Evolutionary conservation across 2,888 invertebrate species (phyloP).

Genomic region (Adineta ricciae): DNA sequence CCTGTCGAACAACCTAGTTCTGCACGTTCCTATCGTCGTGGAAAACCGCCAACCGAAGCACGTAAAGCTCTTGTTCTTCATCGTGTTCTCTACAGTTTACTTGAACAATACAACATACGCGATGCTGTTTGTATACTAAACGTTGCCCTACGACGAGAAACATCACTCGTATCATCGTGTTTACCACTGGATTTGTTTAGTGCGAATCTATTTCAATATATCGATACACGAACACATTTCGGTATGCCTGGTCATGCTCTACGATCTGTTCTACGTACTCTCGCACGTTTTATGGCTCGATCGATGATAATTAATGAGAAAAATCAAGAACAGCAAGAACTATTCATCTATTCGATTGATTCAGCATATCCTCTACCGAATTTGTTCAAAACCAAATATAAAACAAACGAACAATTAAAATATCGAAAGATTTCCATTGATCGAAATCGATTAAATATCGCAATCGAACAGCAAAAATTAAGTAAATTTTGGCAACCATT

Average conservation of each 20-base stretch:
- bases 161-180: not conserved
- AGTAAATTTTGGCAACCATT: slow-evolving; percentile 23
- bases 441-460: not conserved
- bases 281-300: slow-evolving; percentile 14
- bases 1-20: not conserved
- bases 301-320: not conserved
- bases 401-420: not conserved
- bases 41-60: slow-evolving; percentile 18
- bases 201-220: not conserved
- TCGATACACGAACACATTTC: slow-evolving; percentile 8
- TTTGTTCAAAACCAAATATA: slow-evolving; percentile 2
- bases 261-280: slow-evolving; percentile 17
- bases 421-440: not conserved
- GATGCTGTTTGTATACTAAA: not conserved
- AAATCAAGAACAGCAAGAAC: not conserved
- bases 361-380: not conserved
- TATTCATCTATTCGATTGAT: not conserved
- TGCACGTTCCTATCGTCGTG: not conserved
- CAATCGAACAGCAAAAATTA: not conserved
- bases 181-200: not conserved
- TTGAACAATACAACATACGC: slow-evolving; percentile 7
- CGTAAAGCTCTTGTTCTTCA: not conserved
- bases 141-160: slow-evolving; percentile 14
- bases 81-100: not conserved
- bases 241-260: not conserved